Evolutionary conservation across 2,888 invertebrate genomes (phyloP).

Genomic region (Watsonalla binaria): DNA sequence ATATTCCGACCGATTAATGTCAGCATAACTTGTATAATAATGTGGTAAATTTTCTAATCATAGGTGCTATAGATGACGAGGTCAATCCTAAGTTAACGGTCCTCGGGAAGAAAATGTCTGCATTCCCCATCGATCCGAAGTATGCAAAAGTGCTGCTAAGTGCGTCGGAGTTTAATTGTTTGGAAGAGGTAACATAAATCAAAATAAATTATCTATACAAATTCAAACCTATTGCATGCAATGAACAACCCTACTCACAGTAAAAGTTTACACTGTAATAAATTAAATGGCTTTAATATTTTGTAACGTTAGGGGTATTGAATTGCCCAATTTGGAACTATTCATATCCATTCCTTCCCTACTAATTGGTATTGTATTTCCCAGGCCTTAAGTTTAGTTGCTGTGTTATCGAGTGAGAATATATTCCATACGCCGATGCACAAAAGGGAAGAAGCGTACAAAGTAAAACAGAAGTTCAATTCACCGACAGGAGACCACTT

Average conservation of each 20-base stretch:
- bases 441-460: conserved; percentile 86
- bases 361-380: conserved; percentile 21
- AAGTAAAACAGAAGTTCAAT: conserved; percentile 87
- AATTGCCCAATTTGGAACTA: conserved; percentile 1
- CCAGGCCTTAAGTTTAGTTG: conserved; percentile 88
- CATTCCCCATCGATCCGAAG: conserved; percentile 95
- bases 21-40: no score
- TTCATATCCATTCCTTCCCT: no score
- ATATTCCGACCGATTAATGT: no score
- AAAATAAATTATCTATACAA: not conserved
- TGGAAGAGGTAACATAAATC: conserved; percentile 81
- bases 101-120: conserved; percentile 90
- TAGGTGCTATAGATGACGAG: conserved; percentile 82
- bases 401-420: conserved; percentile 93
- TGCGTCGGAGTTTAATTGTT: conserved; percentile 86
- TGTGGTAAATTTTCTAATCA: conserved; percentile 15
- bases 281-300: no score
- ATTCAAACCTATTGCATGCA: no score
- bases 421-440: conserved; percentile 86
- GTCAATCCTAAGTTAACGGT: conserved; percentile 83
- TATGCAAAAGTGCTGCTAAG: conserved; percentile 89
- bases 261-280: no score
- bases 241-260: no score
- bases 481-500: conserved; percentile 95
- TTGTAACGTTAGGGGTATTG: not conserved